These are phyloP conservation scores for Drosophila emarginata DNA, from an alignment of 2,888 invertebrate genomes.

Conservation along the genomic window DNA sequence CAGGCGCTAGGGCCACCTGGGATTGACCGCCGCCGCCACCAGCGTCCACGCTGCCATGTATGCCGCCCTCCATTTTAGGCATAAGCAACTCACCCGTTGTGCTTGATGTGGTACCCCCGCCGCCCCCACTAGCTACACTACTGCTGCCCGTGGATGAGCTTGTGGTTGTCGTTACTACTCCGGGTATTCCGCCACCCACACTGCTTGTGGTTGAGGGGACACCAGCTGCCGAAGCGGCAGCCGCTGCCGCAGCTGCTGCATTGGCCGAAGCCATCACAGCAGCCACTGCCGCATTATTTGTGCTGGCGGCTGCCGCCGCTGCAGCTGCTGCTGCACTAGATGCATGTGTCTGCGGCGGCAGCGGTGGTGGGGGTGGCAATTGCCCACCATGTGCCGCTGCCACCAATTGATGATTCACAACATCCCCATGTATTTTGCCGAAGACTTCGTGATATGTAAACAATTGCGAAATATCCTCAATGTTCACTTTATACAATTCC, in stretches of 20 bases:
- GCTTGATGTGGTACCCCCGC: slow-evolving; percentile 58
- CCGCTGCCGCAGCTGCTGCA: slow-evolving; percentile 64
- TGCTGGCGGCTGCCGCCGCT: slow-evolving; percentile 71
- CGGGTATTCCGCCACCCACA: slow-evolving; percentile 36
- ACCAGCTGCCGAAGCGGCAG: slow-evolving; percentile 29
- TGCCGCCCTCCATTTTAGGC: slow-evolving; percentile 82
- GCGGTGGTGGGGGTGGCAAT: slow-evolving; percentile 68
- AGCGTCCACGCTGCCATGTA: slow-evolving; percentile 73
- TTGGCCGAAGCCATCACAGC: slow-evolving; percentile 39
- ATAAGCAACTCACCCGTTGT: slow-evolving; percentile 79
- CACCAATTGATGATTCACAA: slow-evolving; percentile 82
- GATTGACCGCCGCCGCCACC: slow-evolving; percentile 82
- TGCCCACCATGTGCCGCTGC: slow-evolving; percentile 83
- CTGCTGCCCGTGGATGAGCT: slow-evolving; percentile 62
- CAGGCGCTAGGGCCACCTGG: slow-evolving; percentile 84
- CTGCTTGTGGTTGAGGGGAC: slow-evolving; percentile 38
- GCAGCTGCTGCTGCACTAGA: slow-evolving; percentile 76
- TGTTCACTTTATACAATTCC: slow-evolving; percentile 90
- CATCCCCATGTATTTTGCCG: slow-evolving; percentile 85
- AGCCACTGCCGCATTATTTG: slow-evolving; percentile 72
- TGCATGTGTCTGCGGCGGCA: slow-evolving; percentile 68
- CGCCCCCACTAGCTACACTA: slow-evolving; percentile 45
- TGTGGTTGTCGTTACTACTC: slow-evolving; percentile 66
- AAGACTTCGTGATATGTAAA: slow-evolving; percentile 94
- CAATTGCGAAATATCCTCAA: slow-evolving; percentile 92